Conservation (phyloP, 2,888 invertebrate genomes). For the Timema cristinae region DNA sequence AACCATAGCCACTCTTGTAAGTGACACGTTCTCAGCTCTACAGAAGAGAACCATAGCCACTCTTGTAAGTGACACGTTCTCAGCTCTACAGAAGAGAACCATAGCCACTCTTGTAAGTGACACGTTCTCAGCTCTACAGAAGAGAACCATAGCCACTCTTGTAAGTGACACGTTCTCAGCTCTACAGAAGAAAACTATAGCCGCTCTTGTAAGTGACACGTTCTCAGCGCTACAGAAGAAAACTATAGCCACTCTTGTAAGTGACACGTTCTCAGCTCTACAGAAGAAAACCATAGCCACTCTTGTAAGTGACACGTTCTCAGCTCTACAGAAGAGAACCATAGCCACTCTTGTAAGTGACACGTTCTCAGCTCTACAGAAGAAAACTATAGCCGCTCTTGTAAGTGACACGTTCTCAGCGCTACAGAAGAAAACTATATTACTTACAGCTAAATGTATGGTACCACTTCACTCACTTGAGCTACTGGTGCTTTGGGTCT, state of each 20-base stretch:
- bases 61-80: constrained; percentile 29
- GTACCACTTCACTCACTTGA: too few species aligned
- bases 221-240: too few species aligned
- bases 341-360: constrained; percentile 30
- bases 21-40: constrained; percentile 17
- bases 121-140: too few species aligned
- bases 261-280: constrained; percentile 17
- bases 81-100: too few species aligned
- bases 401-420: constrained; percentile 26
- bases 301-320: constrained; percentile 29
- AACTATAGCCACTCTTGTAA: constrained; percentile 31
- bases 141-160: constrained; percentile 26
- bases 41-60: too few species aligned
- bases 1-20: constrained; percentile 31
- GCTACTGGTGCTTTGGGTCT: too few species aligned
- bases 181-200: too few species aligned
- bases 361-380: too few species aligned
- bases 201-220: constrained; percentile 29
- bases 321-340: too few species aligned
- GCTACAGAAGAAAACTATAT: too few species aligned
- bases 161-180: constrained; percentile 29
- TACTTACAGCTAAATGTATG: too few species aligned
- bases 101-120: constrained; percentile 30
- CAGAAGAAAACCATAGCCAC: too few species aligned
- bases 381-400: constrained; percentile 26